phyloP scores from a whole-genome alignment of 2,797 vertebrate species.

The Garrulus glandarius region DNA sequence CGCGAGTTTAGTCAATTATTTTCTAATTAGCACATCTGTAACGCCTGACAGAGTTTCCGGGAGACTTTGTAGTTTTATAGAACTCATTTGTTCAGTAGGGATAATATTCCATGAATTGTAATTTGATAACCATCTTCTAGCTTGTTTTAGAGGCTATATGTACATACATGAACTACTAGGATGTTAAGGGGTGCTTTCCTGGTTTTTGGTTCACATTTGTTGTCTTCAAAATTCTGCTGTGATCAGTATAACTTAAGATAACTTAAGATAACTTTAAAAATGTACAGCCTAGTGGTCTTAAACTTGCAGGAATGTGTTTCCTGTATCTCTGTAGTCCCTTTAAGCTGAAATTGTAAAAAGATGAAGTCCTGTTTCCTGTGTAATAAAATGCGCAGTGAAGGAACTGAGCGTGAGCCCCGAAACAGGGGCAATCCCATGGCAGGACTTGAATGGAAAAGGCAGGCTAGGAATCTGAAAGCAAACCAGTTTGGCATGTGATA shows the following conservation, averaged over 20 bases:
- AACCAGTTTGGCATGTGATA: background rate
- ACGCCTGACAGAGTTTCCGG: background rate
- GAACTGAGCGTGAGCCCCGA: background rate
- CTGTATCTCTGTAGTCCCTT: background rate
- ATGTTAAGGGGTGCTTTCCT: background rate
- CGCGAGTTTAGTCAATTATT: background rate
- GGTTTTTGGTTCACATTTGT: background rate
- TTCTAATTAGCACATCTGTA: background rate
- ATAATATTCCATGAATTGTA: background rate
- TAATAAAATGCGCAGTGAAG: background rate
- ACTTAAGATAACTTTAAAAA: background rate
- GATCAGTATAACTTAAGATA: background rate
- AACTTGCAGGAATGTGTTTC: background rate
- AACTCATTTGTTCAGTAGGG: background rate
- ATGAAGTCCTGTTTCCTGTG: background rate
- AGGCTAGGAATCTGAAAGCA: background rate
- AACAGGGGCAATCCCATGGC: background rate
- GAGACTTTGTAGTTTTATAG: background rate
- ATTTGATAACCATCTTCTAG: background rate
- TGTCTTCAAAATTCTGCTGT: background rate
- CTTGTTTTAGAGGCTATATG: background rate
- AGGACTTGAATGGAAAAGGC: background rate
- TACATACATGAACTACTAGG: background rate
- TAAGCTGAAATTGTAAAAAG: background rate
- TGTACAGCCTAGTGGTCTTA: background rate